These are phyloP conservation scores for Zosterops borbonicus DNA, from an alignment of 2,113 vertebrate genomes.

Conservation along the genomic window DNA sequence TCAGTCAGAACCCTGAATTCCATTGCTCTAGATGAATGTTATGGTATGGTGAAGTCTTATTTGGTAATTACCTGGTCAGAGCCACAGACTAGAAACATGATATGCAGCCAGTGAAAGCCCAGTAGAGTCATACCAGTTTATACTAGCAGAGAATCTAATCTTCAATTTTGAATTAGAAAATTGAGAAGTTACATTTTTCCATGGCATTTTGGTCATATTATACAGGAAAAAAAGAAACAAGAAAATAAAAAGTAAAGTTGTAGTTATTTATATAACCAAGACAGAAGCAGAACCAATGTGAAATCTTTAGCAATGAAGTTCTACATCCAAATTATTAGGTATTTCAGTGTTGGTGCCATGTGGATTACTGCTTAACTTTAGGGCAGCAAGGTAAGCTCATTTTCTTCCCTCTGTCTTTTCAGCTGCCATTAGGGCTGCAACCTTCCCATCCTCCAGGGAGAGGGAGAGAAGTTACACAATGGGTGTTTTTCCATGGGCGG, in stretches of 20 bases:
- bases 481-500: neutral
- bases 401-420: neutral
- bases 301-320: neutral
- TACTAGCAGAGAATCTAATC: neutral
- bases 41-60: neutral
- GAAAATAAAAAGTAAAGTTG: neutral
- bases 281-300: neutral
- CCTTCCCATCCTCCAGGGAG: slow-evolving; percentile 11
- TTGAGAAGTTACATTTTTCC: neutral
- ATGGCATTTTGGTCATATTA: neutral
- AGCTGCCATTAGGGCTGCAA: neutral
- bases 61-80: neutral
- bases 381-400: neutral
- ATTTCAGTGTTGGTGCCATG: neutral
- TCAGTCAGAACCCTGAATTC: neutral
- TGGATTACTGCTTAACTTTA: neutral
- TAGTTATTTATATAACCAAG: neutral
- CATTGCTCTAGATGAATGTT: neutral
- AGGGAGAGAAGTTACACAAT: neutral
- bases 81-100: neutral
- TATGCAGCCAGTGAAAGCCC: neutral
- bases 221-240: neutral
- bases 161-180: neutral
- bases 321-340: neutral
- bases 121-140: neutral